A percentile compares a stretch with the other conserved stretches of the same genome.
phyloP scores from a whole-genome alignment of 37 sponge, comb jelly and placozoan species.

The Agelas oroides region DNA sequence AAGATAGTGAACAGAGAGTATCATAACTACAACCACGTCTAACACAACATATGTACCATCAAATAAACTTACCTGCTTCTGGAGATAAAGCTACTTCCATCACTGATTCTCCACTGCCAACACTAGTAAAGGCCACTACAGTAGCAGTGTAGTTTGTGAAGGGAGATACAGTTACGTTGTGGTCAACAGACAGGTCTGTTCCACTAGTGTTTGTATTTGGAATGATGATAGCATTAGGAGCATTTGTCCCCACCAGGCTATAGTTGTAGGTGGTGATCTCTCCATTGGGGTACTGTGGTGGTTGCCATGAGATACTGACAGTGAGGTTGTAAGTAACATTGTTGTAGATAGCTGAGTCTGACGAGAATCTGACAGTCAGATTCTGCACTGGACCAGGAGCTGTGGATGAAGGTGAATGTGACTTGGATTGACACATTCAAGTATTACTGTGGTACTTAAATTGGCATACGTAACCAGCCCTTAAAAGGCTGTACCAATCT shows the following conservation, averaged over 20 bases:
- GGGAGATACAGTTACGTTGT: background rate
- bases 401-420: background rate
- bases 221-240: too few species aligned
- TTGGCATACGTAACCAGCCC: too few species aligned
- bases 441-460: too few species aligned
- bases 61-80: slow-evolving; percentile 59
- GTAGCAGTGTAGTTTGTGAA: slow-evolving; percentile 32
- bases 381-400: slow-evolving; percentile 24
- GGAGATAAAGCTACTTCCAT: background rate
- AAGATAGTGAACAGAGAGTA: too few species aligned
- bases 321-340: background rate
- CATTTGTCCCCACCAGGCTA: too few species aligned
- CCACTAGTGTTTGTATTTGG: background rate
- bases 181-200: background rate
- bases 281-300: too few species aligned
- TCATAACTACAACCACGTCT: background rate
- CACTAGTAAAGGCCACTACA: slow-evolving; percentile 1
- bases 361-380: background rate
- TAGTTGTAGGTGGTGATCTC: too few species aligned
- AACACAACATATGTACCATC: too few species aligned
- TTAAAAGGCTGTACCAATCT: too few species aligned
- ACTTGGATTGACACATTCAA: too few species aligned
- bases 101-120: background rate
- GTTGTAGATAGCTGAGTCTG: background rate
- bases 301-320: too few species aligned